Conservation (phyloP, 2,888 invertebrate genomes). For the Emmelina monodactyla region DNA sequence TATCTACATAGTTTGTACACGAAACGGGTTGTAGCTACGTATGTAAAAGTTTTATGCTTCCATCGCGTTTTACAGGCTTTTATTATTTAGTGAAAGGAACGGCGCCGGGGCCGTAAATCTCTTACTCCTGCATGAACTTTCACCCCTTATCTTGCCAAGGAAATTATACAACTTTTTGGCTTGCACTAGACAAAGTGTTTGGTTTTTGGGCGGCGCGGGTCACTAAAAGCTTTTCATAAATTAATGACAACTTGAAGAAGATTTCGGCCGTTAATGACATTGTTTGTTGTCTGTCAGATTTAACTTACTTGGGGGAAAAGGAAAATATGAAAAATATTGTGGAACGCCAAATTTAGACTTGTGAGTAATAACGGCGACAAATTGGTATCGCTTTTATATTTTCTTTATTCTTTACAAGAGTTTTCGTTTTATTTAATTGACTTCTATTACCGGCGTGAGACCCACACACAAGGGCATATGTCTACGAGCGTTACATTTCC, state of each 20-base stretch:
- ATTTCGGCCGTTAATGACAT: no score
- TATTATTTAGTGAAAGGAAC: conserved; percentile 67
- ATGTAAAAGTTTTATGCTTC: conserved; percentile 63
- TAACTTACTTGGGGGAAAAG: conserved; percentile 20
- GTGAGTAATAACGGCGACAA: no score
- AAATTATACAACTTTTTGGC: conserved; percentile 65
- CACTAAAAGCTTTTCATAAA: conserved; percentile 53
- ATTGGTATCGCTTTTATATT: no score
- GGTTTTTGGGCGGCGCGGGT: conserved; percentile 52
- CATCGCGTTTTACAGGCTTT: conserved; percentile 63
- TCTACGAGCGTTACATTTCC: no score
- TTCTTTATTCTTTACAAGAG: no score
- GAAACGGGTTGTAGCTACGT: conserved; percentile 63
- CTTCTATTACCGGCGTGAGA: no score
- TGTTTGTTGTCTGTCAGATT: no score
- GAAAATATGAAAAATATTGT: no score
- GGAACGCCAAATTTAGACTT: no score
- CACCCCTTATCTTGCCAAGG: conserved; percentile 64
- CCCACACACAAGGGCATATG: no score
- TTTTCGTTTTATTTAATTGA: no score
- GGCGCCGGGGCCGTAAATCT: conserved; percentile 65
- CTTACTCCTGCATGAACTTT: conserved; percentile 65
- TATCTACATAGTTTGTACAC: no score
- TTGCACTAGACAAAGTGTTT: conserved; percentile 63
- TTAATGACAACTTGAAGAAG: conserved; percentile 40